These are phyloP conservation scores for Dunckerocampus dactyliophorus DNA, from an alignment of 2,113 vertebrate species.

Conservation along the genomic window DNA sequence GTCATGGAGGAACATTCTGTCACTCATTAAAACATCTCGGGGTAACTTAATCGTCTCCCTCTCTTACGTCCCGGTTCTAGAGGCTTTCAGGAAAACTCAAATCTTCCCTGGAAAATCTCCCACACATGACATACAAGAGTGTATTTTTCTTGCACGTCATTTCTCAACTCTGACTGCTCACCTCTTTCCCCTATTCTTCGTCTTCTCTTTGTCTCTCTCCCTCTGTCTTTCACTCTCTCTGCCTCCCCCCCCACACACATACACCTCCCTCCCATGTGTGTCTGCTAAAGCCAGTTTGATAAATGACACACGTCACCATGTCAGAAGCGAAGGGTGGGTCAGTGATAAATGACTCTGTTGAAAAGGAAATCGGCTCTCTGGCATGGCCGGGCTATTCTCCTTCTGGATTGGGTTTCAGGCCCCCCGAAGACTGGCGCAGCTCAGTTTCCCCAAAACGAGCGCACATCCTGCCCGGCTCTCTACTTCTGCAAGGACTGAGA, in stretches of 20 bases:
- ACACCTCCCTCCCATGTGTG: conserved; percentile 63
- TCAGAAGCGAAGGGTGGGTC: conserved; percentile 95
- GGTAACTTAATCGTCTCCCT: conserved; percentile 61
- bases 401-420: conserved; percentile 76
- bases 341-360: conserved; percentile 97
- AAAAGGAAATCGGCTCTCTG: conserved; percentile 99
- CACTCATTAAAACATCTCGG: conserved; percentile 61
- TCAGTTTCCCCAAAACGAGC: conserved; percentile 79
- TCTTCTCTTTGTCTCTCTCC: conserved; percentile 49
- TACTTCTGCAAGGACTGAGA: conserved; percentile 42
- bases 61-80: conserved; percentile 48
- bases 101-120: conserved; percentile 55
- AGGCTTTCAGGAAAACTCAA: conserved; percentile 50
- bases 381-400: conserved; percentile 82
- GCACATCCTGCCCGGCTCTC: conserved; percentile 65
- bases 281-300: conserved; percentile 90
- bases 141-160: conserved; percentile 16
- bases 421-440: conserved; percentile 85
- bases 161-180: conserved; percentile 37
- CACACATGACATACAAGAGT: conserved; percentile 16
- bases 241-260: conserved; percentile 20
- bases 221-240: conserved; percentile 63
- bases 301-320: conserved; percentile 99
- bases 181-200: conserved; percentile 49
- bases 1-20: conserved; percentile 61